These are phyloP conservation scores for Athalia rosae DNA, from an alignment of 2,888 invertebrate species.

Conservation along the genomic window DNA sequence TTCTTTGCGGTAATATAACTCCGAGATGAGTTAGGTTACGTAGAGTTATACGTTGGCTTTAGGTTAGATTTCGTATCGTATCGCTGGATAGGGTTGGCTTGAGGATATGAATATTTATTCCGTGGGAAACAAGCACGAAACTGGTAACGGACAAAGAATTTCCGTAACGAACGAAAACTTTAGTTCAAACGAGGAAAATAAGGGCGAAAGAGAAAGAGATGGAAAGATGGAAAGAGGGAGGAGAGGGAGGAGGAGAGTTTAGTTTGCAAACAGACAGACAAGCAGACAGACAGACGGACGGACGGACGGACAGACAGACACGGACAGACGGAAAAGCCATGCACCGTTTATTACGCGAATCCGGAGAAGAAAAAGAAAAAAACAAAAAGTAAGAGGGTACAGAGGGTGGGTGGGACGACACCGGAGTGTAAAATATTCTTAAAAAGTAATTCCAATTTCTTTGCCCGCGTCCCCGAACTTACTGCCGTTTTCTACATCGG, in stretches of 20 bases:
- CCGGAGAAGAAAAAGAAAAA: neutral
- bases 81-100: neutral
- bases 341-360: slow-evolving; percentile 18
- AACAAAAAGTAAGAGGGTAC: neutral
- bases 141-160: slow-evolving; percentile 19
- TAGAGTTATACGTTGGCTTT: too few species aligned
- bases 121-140: slow-evolving; percentile 27
- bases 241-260: slow-evolving; percentile 7
- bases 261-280: slow-evolving; percentile 23
- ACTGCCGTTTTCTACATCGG: too few species aligned
- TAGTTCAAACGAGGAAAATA: slow-evolving; percentile 26
- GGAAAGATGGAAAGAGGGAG: too few species aligned
- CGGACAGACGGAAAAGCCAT: slow-evolving; percentile 1
- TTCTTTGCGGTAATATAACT: neutral
- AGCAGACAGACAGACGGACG: neutral
- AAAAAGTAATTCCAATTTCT: slow-evolving; percentile 41
- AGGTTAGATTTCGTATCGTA: too few species aligned
- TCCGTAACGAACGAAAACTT: slow-evolving; percentile 29
- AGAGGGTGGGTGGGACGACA: too few species aligned
- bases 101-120: slow-evolving; percentile 39
- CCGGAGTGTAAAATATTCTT: slow-evolving; percentile 20
- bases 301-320: neutral
- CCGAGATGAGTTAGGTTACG: too few species aligned
- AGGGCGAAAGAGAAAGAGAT: neutral
- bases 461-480: slow-evolving; percentile 4